These are phyloP conservation scores for Microcebus griseorufus DNA, from an alignment of 2,113 vertebrate species.

Conservation along the genomic window DNA sequence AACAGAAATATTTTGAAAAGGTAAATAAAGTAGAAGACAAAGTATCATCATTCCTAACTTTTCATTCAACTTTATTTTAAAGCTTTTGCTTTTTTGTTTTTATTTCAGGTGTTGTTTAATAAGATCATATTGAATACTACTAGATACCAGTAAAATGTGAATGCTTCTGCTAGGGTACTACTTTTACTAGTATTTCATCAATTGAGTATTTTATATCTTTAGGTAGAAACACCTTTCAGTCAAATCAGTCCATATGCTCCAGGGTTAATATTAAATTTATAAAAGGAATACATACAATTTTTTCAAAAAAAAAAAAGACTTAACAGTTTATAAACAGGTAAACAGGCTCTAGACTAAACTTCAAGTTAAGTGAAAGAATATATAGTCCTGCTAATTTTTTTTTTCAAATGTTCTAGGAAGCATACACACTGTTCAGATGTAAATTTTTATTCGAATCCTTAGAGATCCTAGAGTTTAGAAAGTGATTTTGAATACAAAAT, in stretches of 20 bases:
- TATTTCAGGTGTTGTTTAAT: not conserved
- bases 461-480: not conserved
- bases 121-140: not conserved
- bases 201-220: not conserved
- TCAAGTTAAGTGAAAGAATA: not conserved
- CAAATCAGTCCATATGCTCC: not conserved
- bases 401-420: not conserved
- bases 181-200: not conserved
- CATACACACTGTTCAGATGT: not conserved
- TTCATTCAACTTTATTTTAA: not conserved
- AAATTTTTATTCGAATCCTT: conserved; percentile 16
- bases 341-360: not conserved
- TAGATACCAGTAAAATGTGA: not conserved
- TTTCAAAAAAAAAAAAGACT: not conserved
- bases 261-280: conserved; percentile 26
- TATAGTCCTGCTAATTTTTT: not conserved
- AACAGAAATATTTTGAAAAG: not conserved
- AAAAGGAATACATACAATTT: not conserved
- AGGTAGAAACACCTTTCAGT: not conserved
- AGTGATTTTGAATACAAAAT: conserved; percentile 2
- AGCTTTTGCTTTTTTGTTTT: not conserved
- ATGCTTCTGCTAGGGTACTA: not conserved
- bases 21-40: not conserved
- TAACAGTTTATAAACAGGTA: not conserved
- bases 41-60: not conserved